Base-by-base conservation (phyloP, 53 echinoderm and acorn worm genomes). In the Zoroaster sp. region DNA sequence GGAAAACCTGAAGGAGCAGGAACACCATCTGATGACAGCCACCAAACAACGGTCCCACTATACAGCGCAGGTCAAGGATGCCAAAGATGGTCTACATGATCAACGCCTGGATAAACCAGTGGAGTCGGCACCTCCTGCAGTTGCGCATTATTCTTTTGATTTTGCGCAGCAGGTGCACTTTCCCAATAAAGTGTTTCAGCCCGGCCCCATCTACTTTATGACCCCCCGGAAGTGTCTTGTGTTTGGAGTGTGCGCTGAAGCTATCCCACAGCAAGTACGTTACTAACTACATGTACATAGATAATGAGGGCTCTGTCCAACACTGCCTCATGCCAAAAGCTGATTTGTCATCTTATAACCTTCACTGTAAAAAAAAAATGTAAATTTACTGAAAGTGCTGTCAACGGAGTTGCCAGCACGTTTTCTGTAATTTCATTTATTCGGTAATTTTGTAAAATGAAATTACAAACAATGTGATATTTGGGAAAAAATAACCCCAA, bases 111-210 rank as follows among this genome's bases (percentile, higher is more conserved):
- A 72, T 40, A 37, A 72, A 17, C 37, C 15, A 72, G 40, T 39
- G 13, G 36, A 72, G 72, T 18, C 72, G 10, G 18, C 35, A 35
- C 37, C 35, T 36, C 72, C 72, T 72, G 18, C 72, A 35, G 72
- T 72, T 72, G 35, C 72, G 20, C 92, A 92, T 67, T 95, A 92
- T 68, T 87, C 82, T 3, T 94, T 92, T 70, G 94, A 92, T 72
- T 92, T 87, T 80, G 90, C 94, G 4, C 94, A 91, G 66, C 91
- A 94, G 68, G 80, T 94, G 2, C 88, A 89, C 13, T 88, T 66
- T 59, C 91, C 94, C 15, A 40, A 51, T 9, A 68, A 94, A 35
- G 91, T 88, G 13, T 40, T 73, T 5, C 94, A 94, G 35, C 89
- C 89, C 1, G 91, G 91, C 40, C 94, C 94, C 17, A 88, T 91